Conservation (phyloP, 2,797 vertebrate genomes). For the Ambastaia sidthimunki region DNA sequence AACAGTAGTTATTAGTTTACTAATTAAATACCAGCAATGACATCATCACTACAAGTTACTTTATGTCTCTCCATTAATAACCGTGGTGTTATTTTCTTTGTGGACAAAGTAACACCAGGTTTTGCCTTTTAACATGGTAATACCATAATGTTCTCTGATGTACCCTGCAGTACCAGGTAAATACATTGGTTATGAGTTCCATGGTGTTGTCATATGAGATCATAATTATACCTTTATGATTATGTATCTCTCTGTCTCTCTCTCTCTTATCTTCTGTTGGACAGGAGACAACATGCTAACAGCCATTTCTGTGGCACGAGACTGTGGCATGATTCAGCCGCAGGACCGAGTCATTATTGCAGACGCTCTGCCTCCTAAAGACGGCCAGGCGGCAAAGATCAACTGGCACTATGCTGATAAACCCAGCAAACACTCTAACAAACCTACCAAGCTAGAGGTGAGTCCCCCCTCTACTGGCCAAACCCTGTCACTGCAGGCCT, state of each 20-base stretch:
- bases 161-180: too few relatives aligned
- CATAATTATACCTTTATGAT: too few relatives aligned
- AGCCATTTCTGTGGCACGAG: slow-evolving; percentile 96
- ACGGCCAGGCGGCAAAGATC: slow-evolving; percentile 92
- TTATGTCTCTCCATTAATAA: neutral
- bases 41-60: neutral
- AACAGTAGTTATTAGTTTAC: neutral
- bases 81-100: neutral
- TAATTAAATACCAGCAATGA: neutral
- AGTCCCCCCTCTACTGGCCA: slow-evolving; percentile 57
- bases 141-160: too few relatives aligned
- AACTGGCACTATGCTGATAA: slow-evolving; percentile 95
- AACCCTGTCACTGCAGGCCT: neutral
- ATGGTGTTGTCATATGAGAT: too few relatives aligned
- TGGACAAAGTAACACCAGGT: too few relatives aligned
- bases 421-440: slow-evolving; percentile 74
- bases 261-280: neutral
- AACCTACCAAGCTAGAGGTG: slow-evolving; percentile 83
- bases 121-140: too few relatives aligned
- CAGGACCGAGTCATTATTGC: slow-evolving; percentile 95
- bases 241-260: too few relatives aligned
- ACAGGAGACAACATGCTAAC: slow-evolving; percentile 98
- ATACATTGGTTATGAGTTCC: too few relatives aligned
- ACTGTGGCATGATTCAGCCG: slow-evolving; percentile 97
- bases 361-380: slow-evolving; percentile 90